Conservation (phyloP, 2,797 vertebrate species). For the Champsocephalus esox region DNA sequence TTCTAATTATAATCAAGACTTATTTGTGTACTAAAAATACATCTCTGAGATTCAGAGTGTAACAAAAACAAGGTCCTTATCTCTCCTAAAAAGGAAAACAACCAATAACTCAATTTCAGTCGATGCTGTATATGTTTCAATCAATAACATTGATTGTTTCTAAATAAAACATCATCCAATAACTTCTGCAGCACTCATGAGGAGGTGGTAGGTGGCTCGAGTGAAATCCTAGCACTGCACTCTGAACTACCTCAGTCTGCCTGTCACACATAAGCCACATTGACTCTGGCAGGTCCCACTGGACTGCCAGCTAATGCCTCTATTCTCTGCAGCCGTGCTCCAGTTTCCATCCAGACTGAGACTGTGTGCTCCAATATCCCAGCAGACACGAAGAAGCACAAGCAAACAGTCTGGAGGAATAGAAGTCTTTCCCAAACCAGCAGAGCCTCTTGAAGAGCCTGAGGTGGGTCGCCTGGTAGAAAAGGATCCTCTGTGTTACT, state of each 20-base stretch:
- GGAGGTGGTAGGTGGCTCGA: conserved; percentile 19
- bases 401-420: conserved; percentile 35
- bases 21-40: not conserved
- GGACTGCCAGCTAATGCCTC: conserved; percentile 64
- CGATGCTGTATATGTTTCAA: conserved; percentile 10
- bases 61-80: not conserved
- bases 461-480: not conserved
- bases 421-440: conserved; percentile 26
- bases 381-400: conserved; percentile 39
- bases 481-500: not conserved
- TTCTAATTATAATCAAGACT: not conserved
- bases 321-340: conserved; percentile 72
- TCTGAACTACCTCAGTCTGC: conserved; percentile 24
- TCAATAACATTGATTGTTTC: conserved; percentile 37
- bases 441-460: conserved; percentile 5
- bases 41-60: not conserved
- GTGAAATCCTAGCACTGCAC: conserved; percentile 37
- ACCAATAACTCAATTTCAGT: conserved; percentile 5
- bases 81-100: conserved; percentile 2
- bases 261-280: conserved; percentile 39
- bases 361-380: conserved; percentile 40
- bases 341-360: conserved; percentile 56
- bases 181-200: conserved; percentile 20
- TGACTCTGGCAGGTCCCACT: conserved; percentile 48
- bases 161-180: conserved; percentile 10